Conservation (phyloP, 2,888 invertebrate genomes). For the Xanthia togata region DNA sequence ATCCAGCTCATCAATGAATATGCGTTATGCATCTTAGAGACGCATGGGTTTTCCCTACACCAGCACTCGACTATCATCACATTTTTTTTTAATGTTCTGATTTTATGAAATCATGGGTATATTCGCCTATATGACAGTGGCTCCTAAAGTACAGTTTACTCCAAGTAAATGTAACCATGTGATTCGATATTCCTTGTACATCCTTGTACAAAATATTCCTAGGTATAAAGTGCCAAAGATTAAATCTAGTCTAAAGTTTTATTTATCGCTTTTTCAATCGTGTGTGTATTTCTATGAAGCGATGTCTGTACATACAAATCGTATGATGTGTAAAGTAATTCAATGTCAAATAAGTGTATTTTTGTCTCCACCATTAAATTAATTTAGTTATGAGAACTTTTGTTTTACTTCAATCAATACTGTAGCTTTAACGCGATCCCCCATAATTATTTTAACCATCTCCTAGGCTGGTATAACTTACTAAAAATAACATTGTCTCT, state of each 20-base stretch:
- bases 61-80: background rate
- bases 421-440: background rate
- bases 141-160: background rate
- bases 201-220: slow-evolving; percentile 40
- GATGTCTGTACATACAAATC: slow-evolving; percentile 58
- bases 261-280: slow-evolving; percentile 41
- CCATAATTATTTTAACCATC: background rate
- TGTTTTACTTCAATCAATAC: slow-evolving; percentile 47
- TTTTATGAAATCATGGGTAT: background rate
- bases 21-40: background rate
- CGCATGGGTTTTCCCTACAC: background rate
- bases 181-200: slow-evolving; percentile 19
- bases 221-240: slow-evolving; percentile 68
- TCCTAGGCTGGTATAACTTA: no score
- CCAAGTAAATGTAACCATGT: background rate
- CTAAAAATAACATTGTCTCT: background rate
- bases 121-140: slow-evolving; percentile 5
- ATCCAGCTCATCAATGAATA: slow-evolving; percentile 42
- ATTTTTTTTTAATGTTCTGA: background rate
- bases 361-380: slow-evolving; percentile 70
- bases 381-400: slow-evolving; percentile 54
- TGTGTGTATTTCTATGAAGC: slow-evolving; percentile 43
- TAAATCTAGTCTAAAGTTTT: slow-evolving; percentile 30
- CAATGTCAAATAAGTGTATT: slow-evolving; percentile 64
- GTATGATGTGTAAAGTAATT: slow-evolving; percentile 63